Conservation (phyloP, 35 echinoderm and acorn worm genomes). For the Diadema setosum region DNA sequence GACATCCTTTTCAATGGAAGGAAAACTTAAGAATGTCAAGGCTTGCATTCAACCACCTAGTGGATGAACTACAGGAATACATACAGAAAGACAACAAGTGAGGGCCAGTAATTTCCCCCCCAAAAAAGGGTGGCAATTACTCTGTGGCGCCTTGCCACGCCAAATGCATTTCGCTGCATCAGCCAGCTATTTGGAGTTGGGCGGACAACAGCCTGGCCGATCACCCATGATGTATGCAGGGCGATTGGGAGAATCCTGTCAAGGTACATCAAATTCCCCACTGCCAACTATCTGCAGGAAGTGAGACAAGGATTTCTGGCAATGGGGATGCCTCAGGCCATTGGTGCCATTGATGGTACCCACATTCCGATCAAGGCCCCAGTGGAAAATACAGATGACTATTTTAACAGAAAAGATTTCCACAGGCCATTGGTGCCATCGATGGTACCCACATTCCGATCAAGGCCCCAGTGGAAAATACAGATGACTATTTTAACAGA, state of each 20-base stretch:
- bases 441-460: slow-evolving; percentile 35
- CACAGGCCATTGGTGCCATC: not conserved
- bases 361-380: slow-evolving; percentile 32
- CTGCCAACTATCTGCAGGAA: not conserved
- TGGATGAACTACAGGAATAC: not conserved
- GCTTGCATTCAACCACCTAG: not conserved
- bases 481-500: not conserved
- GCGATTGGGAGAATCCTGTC: not conserved
- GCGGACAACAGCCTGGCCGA: not conserved
- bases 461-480: not conserved
- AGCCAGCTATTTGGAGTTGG: slow-evolving; percentile 47
- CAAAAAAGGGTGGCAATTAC: slow-evolving; percentile 38
- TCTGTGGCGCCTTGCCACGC: slow-evolving; percentile 36
- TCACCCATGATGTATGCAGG: slow-evolving; percentile 18
- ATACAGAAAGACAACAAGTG: not conserved
- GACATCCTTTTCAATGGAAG: no score
- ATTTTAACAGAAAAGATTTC: slow-evolving; percentile 35
- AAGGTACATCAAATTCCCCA: not conserved
- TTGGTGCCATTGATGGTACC: not conserved
- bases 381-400: not conserved
- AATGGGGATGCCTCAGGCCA: not conserved
- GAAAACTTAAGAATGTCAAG: slow-evolving; percentile 36
- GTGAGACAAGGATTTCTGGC: not conserved
- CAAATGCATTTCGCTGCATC: not conserved
- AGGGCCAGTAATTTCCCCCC: slow-evolving; percentile 1